Base-by-base conservation (phyloP, 2,888 invertebrate genomes). In the Neocrepidodera transversa region DNA sequence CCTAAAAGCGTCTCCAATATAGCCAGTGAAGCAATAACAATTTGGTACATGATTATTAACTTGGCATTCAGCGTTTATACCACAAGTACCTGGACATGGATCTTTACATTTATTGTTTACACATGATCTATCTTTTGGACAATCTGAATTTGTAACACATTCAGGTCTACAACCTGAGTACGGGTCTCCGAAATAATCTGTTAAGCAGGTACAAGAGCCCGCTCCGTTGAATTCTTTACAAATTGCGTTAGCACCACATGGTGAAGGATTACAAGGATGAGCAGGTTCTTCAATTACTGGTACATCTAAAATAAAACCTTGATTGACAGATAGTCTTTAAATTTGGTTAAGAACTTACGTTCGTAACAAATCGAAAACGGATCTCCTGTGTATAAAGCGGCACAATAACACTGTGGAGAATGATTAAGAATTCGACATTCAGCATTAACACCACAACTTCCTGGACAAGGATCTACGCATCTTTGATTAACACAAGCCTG, bases 111-210 rank as follows among this genome's bases (percentile, higher is more conserved):
- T 92, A 79, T 91, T 91, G 74, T 91, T 91, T 49, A 89, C 83
- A 74, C 94, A 94, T 18, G 93, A 88, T 79, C 85, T 88, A 67
- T 87, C 85, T 72, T 85, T 85, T 4, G 87, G 83, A 79, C 94
- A 95, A 72, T 95, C 93, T 6, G 90, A 87, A 77, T 93, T 93
- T 68, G 90, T 85, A n/a, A 92, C 87, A 77, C 94, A 94, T 83
- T 94, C 93, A 18, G 93, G 93, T 74, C 92, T 84, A 78, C 94
- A 94, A 73, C 91, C 90, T 38, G 89, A 82, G 72, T 93, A 92
- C 1, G 93, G 93, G 81, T 93, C 92, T 50, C 94, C 93, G 71
- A 87, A 89, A 78, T 92, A 93, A 72, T 92, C 91, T 58, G 88
- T 85, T 64, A 91, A 81, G 80, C 93, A 94, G 63, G 86, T 84